phyloP scores from a whole-genome alignment of 2,888 invertebrate genomes.

The Calliphora vomitoria region DNA sequence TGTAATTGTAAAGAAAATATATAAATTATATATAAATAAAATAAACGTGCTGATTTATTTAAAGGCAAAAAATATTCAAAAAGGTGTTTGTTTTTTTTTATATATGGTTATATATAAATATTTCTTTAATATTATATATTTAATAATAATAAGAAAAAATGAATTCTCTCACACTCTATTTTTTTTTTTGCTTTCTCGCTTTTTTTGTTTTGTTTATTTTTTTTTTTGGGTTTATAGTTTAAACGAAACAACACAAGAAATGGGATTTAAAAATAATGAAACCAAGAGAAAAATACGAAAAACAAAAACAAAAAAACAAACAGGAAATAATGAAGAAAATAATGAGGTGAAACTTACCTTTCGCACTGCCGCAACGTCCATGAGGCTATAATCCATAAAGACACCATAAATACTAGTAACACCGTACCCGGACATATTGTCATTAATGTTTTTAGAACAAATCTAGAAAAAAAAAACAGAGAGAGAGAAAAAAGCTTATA shows the following conservation, averaged over 20 bases:
- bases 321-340: conserved; percentile 34
- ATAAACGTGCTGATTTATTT: conserved; percentile 40
- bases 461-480: conserved; percentile 84
- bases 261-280: conserved; percentile 46
- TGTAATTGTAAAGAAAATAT: neutral
- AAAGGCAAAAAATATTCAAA: conserved; percentile 29
- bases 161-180: conserved; percentile 71
- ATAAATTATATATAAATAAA: conserved; percentile 25
- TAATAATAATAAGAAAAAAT: conserved; percentile 39
- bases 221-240: conserved; percentile 51
- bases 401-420: conserved; percentile 99
- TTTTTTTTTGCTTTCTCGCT: conserved; percentile 68
- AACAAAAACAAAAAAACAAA: conserved; percentile 46
- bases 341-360: conserved; percentile 89
- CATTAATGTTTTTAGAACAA: conserved; percentile 99
- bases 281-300: conserved; percentile 28
- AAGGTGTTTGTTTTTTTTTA: conserved; percentile 40
- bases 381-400: conserved; percentile 99
- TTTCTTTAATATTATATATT: conserved; percentile 16
- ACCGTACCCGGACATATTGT: conserved; percentile 99
- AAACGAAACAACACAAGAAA: conserved; percentile 50
- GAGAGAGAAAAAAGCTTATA: neutral
- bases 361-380: conserved; percentile 99
- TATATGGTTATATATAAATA: conserved; percentile 37
- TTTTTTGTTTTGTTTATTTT: conserved; percentile 65